Evolutionary conservation across 1,140 invertebrate genomes (phyloP), one percentile per base, ranked within the genome.

Genomic region (Bradysia coprophila): DNA sequence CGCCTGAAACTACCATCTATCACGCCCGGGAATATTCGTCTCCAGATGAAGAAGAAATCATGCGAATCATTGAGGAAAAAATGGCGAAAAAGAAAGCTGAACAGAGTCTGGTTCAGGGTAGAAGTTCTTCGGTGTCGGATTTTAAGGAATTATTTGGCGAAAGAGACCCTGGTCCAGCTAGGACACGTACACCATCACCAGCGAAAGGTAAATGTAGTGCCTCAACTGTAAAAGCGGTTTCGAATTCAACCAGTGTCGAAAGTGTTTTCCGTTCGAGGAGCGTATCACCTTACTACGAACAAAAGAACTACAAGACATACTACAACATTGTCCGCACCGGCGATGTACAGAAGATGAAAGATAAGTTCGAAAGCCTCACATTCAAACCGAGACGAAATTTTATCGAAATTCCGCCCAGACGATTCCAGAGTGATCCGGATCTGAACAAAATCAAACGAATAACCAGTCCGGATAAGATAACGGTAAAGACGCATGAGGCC

Each of bases 141-240:
- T 54, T 87, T 31, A 82, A 81, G 51, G 81, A 84, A 38, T 54
- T 84, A 0, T 85, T 81, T 50, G 83, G 83, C 0, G 81, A 87
- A 56, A 66, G 63, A 11, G 66, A 73, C 0, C 3, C 37, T 57
- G 24, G 42, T 50, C 40, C 45, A 38, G 46, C 46, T 18, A 10
- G 28, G 15, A 41, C 10, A n/a, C 32, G 23, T 8, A 15, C 23
- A n/a, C 13, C 24, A 38, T 23, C 40, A 28, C 11, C 23, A 22
- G 48, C 50, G n/a, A 40, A 49, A 19, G 43, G 56, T n/a, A 43
- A 56, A 28, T 46, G 51, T n/a, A 48, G 49, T 33, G 43, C 46
- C 24, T 47, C 49, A 10, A 54, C 46, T 42, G 47, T 51, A 9
- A 43, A 49, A n/a, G 43, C 46, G n/a, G 44, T 51, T 28, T 55